These are phyloP conservation scores for Apotomis turbidana DNA, from an alignment of 2,888 invertebrate genomes.

Conservation along the genomic window DNA sequence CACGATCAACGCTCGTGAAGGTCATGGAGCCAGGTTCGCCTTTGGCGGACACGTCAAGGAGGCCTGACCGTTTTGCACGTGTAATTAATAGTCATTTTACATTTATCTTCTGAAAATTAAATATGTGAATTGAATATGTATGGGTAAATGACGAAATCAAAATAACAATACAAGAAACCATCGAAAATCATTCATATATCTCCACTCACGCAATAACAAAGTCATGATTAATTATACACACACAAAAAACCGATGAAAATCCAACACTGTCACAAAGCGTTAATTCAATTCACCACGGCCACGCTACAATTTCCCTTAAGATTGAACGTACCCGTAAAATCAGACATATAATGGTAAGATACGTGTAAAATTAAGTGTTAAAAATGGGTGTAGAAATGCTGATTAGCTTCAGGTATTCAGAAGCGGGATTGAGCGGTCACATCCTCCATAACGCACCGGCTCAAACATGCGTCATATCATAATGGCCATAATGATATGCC, in stretches of 20 bases:
- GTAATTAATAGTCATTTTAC: no score
- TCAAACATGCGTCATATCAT: conserved; percentile 77
- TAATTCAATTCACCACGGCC: conserved; percentile 37
- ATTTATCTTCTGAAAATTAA: no score
- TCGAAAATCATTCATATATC: no score
- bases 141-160: no score
- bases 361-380: conserved; percentile 83
- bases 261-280: conserved; percentile 37
- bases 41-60: no score
- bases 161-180: no score
- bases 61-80: no score
- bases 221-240: conserved; percentile 17
- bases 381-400: conserved; percentile 83
- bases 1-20: no score
- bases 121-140: no score
- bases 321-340: conserved; percentile 66
- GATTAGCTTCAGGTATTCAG: conserved; percentile 83
- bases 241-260: conserved; percentile 17
- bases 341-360: conserved; percentile 76
- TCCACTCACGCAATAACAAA: neutral
- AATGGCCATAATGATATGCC: conserved; percentile 79
- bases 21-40: no score
- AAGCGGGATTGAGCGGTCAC: conserved; percentile 76
- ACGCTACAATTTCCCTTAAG: conserved; percentile 39
- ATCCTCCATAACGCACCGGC: conserved; percentile 66